phyloP scores from a whole-genome alignment of 2,888 invertebrate genomes.

The Cordylochernes scorpioides region DNA sequence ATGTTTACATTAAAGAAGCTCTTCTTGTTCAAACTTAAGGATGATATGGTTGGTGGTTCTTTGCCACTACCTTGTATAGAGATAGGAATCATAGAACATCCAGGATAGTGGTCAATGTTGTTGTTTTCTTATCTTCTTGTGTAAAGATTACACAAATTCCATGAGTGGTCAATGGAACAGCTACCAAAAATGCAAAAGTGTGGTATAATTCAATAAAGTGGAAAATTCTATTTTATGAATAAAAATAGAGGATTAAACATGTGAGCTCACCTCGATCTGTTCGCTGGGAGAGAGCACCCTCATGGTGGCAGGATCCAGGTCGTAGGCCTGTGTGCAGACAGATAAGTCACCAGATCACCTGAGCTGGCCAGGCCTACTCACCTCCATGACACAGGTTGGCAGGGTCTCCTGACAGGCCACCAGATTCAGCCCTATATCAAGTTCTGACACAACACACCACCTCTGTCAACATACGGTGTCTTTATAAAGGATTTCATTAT shows the following conservation, averaged over 20 bases:
- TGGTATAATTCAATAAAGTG: neutral
- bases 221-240: neutral
- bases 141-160: no score
- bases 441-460: constrained; percentile 19
- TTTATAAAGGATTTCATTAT: no score
- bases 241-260: neutral
- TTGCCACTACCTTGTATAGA: no score
- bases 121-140: no score
- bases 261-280: constrained; percentile 44
- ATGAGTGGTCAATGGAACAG: no score
- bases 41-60: no score
- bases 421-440: constrained; percentile 34
- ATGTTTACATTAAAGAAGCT: no score
- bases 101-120: no score
- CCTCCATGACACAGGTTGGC: constrained; percentile 38
- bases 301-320: constrained; percentile 39
- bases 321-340: constrained; percentile 33
- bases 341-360: neutral
- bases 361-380: constrained; percentile 14
- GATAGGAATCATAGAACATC: no score
- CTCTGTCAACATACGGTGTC: no score
- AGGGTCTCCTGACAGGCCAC: constrained; percentile 49
- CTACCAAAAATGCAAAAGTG: neutral
- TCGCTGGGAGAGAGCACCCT: constrained; percentile 44
- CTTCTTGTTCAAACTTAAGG: no score